Conservation (phyloP, 2,888 invertebrate species). For the Himalopsyche anomala region DNA sequence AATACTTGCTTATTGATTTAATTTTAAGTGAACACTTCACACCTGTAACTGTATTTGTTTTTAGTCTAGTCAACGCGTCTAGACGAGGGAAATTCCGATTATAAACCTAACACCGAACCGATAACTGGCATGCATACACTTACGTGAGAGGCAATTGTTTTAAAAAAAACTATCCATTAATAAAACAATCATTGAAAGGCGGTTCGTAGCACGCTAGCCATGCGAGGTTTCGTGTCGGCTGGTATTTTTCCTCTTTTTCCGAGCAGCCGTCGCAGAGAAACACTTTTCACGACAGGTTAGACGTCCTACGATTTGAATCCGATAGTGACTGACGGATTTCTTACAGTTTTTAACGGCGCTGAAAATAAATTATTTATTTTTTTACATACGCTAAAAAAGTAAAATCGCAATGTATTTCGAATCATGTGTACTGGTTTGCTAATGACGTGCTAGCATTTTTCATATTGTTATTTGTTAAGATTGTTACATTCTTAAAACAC, state of each 20-base stretch:
- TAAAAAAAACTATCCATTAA: neutral
- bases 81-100: neutral
- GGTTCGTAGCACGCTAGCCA: neutral
- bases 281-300: neutral
- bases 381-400: no score
- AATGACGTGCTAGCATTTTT: no score
- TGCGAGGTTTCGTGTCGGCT: neutral
- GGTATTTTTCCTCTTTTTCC: neutral
- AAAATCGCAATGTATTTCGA: no score
- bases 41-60: no score
- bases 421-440: no score
- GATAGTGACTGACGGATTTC: neutral
- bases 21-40: no score
- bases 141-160: neutral
- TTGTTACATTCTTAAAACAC: no score
- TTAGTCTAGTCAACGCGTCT: neutral
- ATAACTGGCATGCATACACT: neutral
- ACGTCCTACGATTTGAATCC: neutral
- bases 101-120: neutral
- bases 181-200: neutral
- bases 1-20: no score
- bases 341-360: neutral
- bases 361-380: no score
- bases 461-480: no score
- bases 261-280: neutral